phyloP scores from a whole-genome alignment of 2,888 invertebrate genomes.

The Nomada goodeniana region DNA sequence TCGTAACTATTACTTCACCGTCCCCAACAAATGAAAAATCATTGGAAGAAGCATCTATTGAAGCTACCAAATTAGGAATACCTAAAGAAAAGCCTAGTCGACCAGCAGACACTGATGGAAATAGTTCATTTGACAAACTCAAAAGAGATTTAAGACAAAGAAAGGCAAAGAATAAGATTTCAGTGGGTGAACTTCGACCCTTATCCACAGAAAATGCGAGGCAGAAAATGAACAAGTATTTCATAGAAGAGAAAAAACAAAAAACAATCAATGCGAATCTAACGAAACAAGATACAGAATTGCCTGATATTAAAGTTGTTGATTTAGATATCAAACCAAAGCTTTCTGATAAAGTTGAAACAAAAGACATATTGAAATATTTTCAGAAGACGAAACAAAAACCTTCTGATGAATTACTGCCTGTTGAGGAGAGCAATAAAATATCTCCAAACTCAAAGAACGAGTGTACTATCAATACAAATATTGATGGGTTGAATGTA shows the following conservation, averaged over 20 bases:
- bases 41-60: constrained; percentile 54
- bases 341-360: constrained; percentile 76
- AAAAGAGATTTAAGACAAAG: constrained; percentile 77
- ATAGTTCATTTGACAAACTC: constrained; percentile 75
- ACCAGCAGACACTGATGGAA: constrained; percentile 22
- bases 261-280: not conserved
- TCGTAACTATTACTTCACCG: constrained; percentile 75
- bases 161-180: constrained; percentile 74
- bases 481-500: constrained; percentile 31
- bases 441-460: not conserved
- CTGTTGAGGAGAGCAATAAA: not conserved
- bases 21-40: constrained; percentile 76
- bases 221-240: constrained; percentile 79
- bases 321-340: constrained; percentile 77
- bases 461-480: constrained; percentile 22
- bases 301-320: constrained; percentile 51
- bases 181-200: constrained; percentile 74
- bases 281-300: constrained; percentile 25
- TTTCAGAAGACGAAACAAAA: constrained; percentile 65
- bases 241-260: constrained; percentile 53
- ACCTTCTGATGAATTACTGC: constrained; percentile 4
- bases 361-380: constrained; percentile 80
- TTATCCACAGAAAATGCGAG: constrained; percentile 78
- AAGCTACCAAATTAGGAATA: constrained; percentile 64
- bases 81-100: constrained; percentile 59